A percentile compares a stretch with the other conserved stretches of the same genome.
These are phyloP conservation scores for Lamellibrachia satsuma DNA, from an alignment of 2,888 invertebrate species.

Conservation along the genomic window DNA sequence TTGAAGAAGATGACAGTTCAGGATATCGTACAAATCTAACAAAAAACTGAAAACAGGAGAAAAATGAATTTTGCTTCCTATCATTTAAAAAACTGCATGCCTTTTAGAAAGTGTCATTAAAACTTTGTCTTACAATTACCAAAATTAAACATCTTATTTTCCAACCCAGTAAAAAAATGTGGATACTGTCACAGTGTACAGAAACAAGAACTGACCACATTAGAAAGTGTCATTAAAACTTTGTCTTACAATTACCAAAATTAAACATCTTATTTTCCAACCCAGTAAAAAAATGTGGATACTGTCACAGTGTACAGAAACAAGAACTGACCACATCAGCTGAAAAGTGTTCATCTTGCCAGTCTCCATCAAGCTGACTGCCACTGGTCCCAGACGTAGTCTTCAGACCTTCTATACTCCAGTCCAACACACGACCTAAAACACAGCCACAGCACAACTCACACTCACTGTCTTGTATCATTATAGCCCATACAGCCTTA, in stretches of 20 bases:
- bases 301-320: background rate
- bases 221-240: background rate
- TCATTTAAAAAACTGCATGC: background rate
- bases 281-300: background rate
- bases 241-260: background rate
- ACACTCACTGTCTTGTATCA: background rate
- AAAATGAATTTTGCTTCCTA: background rate
- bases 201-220: background rate
- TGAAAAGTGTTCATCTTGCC: background rate
- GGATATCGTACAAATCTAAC: background rate
- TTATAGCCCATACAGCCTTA: background rate
- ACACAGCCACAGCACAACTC: background rate
- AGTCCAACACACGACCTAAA: constrained; percentile 62
- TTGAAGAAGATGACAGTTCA: background rate
- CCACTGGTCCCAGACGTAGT: constrained; percentile 54
- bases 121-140: background rate
- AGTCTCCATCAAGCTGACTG: constrained; percentile 18
- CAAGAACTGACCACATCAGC: background rate
- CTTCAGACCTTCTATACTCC: constrained; percentile 60
- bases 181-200: background rate
- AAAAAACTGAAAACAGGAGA: background rate
- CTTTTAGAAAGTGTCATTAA: background rate
- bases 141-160: background rate
- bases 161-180: background rate
- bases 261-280: background rate